These are phyloP conservation scores for Charaxes varanes DNA, from an alignment of 1,140 invertebrate species.

Conservation along the genomic window DNA sequence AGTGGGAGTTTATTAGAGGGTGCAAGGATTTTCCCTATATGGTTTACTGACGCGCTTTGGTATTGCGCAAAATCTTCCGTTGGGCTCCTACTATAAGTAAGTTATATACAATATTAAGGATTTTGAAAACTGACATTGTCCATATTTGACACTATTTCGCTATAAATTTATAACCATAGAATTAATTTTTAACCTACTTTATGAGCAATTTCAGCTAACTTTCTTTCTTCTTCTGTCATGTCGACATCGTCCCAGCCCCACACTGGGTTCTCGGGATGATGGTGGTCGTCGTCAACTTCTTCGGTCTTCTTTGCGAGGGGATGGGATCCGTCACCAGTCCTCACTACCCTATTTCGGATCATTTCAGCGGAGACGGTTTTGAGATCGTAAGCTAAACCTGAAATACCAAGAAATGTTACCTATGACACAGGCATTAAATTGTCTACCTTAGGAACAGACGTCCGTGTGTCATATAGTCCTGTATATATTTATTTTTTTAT, in stretches of 20 bases:
- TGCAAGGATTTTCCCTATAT: too few species aligned
- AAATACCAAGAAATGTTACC: slow-evolving; percentile 34
- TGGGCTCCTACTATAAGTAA: too few species aligned
- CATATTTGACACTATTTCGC: too few species aligned
- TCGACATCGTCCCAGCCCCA: slow-evolving; percentile 72
- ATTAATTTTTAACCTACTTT: slow-evolving; percentile 30
- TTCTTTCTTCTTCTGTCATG: slow-evolving; percentile 62
- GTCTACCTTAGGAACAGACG: too few species aligned
- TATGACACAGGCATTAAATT: not conserved
- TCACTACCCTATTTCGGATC: slow-evolving; percentile 75
- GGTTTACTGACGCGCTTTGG: too few species aligned
- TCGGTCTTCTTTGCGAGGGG: slow-evolving; percentile 62
- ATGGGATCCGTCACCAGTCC: slow-evolving; percentile 82
- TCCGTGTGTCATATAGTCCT: too few species aligned
- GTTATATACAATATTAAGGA: too few species aligned
- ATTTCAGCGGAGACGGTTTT: slow-evolving; percentile 83
- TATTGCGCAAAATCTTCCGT: too few species aligned
- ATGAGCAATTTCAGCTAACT: slow-evolving; percentile 56
- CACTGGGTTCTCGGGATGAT: slow-evolving; percentile 63
- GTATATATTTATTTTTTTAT: too few species aligned
- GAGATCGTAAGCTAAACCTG: slow-evolving; percentile 81
- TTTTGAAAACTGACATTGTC: too few species aligned
- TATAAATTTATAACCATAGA: too few species aligned
- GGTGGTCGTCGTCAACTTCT: slow-evolving; percentile 37
- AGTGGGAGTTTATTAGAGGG: too few species aligned